These are phyloP conservation scores for Sebastes melanostomus DNA, from an alignment of 2,797 vertebrate genomes.

Conservation along the genomic window DNA sequence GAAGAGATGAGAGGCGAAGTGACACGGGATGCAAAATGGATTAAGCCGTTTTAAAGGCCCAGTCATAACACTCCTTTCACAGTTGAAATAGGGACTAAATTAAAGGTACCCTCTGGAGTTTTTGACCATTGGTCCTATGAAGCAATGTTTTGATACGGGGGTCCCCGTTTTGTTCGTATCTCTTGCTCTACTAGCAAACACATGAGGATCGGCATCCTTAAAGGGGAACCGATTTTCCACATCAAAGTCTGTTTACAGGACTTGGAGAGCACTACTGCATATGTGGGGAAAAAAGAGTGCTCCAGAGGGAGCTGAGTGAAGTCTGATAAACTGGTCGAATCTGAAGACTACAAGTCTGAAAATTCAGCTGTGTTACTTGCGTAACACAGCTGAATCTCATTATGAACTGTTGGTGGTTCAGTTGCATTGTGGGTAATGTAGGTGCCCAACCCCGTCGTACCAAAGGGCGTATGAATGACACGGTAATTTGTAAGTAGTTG, in stretches of 20 bases:
- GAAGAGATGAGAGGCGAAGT: constrained; percentile 19
- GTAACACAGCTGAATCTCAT: neutral
- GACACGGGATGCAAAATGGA: constrained; percentile 22
- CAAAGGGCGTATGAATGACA: too few relatives aligned
- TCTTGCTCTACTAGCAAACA: neutral
- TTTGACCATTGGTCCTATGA: neutral
- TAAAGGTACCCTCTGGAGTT: neutral
- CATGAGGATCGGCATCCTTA: neutral
- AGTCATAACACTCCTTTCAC: neutral
- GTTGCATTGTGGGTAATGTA: neutral
- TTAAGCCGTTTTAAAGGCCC: neutral
- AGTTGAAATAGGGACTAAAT: neutral
- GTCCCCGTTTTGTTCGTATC: neutral
- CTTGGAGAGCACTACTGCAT: neutral
- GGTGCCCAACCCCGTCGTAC: neutral
- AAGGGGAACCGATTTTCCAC: constrained; percentile 2
- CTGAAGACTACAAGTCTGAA: constrained; percentile 1
- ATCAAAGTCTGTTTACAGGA: constrained; percentile 43
- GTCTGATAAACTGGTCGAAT: constrained; percentile 5
- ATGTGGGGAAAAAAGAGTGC: neutral
- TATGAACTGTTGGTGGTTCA: neutral
- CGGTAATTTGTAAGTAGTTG: too few relatives aligned
- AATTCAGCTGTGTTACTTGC: too few relatives aligned
- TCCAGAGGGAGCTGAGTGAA: constrained; percentile 16
- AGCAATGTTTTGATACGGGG: neutral